Evolutionary conservation across 2,888 invertebrate genomes (phyloP), one percentile per base, ranked within the genome.

Genomic region (Pammene aurita): DNA sequence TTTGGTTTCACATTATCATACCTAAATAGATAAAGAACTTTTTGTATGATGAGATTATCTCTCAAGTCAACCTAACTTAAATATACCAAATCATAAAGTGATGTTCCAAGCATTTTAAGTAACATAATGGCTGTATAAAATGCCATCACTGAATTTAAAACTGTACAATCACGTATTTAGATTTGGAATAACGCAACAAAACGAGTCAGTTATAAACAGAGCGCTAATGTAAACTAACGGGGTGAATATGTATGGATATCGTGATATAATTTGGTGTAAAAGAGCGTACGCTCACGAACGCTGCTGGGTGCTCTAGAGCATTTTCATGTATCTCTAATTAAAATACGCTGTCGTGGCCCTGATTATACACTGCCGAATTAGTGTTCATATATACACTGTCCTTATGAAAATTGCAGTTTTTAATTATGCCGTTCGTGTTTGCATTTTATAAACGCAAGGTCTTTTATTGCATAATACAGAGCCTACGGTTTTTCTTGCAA

Each of bases 311-410:
- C 86, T 88, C 87, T 90, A 90, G 88, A 92, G 90, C 90, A 89
- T 92, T 91, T 87, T 87, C 91, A 82, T 92, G 92, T 92, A 91
- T 88, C 79, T 84, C 90, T 92, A 92, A 92, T 92, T 91, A 89
- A 90, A 91, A 92, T 89, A 87, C 88, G 90, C 88, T 90, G 90
- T 87, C 80, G 82, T 82, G 77, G 82, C 81, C 82, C 80, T 82
- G 82, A 80, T 75, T 77, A 78, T 77, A 76, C 74, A 75, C 74
- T 77, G 75, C 75, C 73, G 72, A 80, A 78, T 80, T 78, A 82
- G 87, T 85, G 84, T 26, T 26, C 26, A 26, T 26, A 26, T 26
- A 26, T 26, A 26, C 26, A 26, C 26, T 26, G 26, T 81, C 76
- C 82, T 84, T 84, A 85, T 86, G 84, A 81, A 84, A 85, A 85